Evolutionary conservation across 2,797 vertebrate species (phyloP).

Genomic region (Microchirus variegatus): DNA sequence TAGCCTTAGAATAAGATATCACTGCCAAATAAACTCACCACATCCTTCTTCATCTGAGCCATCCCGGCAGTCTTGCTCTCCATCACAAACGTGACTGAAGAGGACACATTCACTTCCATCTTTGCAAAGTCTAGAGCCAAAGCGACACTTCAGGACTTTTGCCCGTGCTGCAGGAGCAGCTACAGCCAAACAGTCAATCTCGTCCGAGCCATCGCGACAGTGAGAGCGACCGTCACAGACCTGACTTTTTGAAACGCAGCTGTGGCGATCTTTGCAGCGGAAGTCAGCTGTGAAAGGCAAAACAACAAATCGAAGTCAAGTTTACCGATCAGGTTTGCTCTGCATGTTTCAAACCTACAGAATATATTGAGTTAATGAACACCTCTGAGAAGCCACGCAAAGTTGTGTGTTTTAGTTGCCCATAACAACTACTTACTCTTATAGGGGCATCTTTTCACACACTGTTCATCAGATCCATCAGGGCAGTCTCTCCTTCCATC

Average conservation of each 20-base stretch:
- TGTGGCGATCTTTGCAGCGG: constrained; percentile 47
- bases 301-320: neutral
- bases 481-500: constrained; percentile 85
- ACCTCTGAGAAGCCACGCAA: no score
- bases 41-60: constrained; percentile 88
- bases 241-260: constrained; percentile 65
- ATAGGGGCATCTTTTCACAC: constrained; percentile 71
- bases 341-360: no score
- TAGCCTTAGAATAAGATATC: no score
- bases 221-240: constrained; percentile 76
- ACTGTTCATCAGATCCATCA: constrained; percentile 87
- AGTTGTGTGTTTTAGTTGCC: no score
- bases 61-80: constrained; percentile 84
- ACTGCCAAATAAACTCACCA: constrained; percentile 24
- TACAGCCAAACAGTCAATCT: constrained; percentile 45
- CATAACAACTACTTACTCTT: constrained; percentile 66
- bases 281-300: constrained; percentile 6
- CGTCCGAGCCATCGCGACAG: constrained; percentile 78
- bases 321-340: no score
- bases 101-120: constrained; percentile 76
- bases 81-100: constrained; percentile 80
- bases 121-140: constrained; percentile 66
- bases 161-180: neutral
- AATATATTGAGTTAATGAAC: no score
- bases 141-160: constrained; percentile 53